phyloP scores from a whole-genome alignment of 2,888 invertebrate species.

The Polydrusus pterygomalis region DNA sequence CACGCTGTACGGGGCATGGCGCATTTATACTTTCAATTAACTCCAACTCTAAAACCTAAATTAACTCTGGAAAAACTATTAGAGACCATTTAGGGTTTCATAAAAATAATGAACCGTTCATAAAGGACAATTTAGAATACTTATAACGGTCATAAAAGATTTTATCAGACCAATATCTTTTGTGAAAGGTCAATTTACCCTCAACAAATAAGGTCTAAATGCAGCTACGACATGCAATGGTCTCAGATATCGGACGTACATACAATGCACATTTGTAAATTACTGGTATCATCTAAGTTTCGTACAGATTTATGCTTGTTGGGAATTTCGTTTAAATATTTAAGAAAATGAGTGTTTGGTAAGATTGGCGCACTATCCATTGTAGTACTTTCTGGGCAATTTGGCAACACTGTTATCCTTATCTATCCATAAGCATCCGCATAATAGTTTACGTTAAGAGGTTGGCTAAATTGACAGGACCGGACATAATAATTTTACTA shows the following conservation, averaged over 20 bases:
- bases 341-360: too few species aligned
- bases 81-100: background rate
- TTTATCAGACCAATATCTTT: slow-evolving; percentile 21
- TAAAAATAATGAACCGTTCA: slow-evolving; percentile 17
- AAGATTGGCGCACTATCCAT: too few species aligned
- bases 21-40: background rate
- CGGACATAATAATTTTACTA: too few species aligned
- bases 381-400: too few species aligned
- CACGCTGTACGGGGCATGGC: too few species aligned
- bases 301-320: too few species aligned
- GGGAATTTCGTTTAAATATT: too few species aligned
- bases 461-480: too few species aligned
- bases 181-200: slow-evolving; percentile 26
- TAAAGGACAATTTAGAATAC: slow-evolving; percentile 26
- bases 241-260: slow-evolving; percentile 5
- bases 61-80: background rate
- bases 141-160: slow-evolving; percentile 13
- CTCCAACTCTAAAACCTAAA: background rate
- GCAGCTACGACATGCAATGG: slow-evolving; percentile 10
- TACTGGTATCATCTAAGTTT: background rate
- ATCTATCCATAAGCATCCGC: too few species aligned
- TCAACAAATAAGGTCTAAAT: slow-evolving; percentile 21
- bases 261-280: background rate
- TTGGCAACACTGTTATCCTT: too few species aligned
- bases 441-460: too few species aligned